These are phyloP conservation scores for Thaumatotibia leucotreta DNA, from an alignment of 1,140 invertebrate species.

Conservation along the genomic window DNA sequence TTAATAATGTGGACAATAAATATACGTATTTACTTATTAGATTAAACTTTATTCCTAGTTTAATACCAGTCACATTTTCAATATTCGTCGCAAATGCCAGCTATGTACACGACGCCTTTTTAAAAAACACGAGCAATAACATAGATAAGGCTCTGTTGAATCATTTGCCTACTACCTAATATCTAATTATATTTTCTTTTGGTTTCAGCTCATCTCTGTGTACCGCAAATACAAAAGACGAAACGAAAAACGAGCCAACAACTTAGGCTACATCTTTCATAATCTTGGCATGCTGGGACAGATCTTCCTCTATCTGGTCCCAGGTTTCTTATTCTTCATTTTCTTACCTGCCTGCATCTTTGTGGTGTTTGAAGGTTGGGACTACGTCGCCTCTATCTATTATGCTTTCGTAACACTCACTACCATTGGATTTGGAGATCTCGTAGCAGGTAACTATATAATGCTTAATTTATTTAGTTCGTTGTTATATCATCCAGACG, in stretches of 20 bases:
- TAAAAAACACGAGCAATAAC: too few species aligned
- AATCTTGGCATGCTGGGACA: constrained; percentile 84
- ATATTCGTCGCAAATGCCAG: too few species aligned
- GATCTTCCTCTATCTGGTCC: constrained; percentile 87
- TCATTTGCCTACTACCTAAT: not conserved
- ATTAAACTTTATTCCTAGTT: too few species aligned
- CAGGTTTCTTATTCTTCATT: constrained; percentile 93
- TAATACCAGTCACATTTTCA: too few species aligned
- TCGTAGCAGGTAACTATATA: constrained; percentile 81
- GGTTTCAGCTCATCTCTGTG: constrained; percentile 81
- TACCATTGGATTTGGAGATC: constrained; percentile 96
- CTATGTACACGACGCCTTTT: too few species aligned
- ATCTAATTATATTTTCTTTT: constrained; percentile 18
- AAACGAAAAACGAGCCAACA: constrained; percentile 76
- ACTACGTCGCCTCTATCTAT: constrained; percentile 92
- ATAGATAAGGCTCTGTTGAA: too few species aligned
- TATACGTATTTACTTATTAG: too few species aligned
- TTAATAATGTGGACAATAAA: too few species aligned
- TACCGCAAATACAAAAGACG: constrained; percentile 87
- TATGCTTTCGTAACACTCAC: constrained; percentile 95
- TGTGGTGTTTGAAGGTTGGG: constrained; percentile 91
- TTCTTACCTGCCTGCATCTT: constrained; percentile 94
- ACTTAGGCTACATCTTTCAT: constrained; percentile 79
- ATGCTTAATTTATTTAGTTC: too few species aligned
- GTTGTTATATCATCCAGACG: too few species aligned